A percentile compares a stretch with the other conserved stretches of the same genome.
These are phyloP conservation scores for Takifugu flavidus DNA, from an alignment of 2,113 vertebrate species.

Conservation along the genomic window DNA sequence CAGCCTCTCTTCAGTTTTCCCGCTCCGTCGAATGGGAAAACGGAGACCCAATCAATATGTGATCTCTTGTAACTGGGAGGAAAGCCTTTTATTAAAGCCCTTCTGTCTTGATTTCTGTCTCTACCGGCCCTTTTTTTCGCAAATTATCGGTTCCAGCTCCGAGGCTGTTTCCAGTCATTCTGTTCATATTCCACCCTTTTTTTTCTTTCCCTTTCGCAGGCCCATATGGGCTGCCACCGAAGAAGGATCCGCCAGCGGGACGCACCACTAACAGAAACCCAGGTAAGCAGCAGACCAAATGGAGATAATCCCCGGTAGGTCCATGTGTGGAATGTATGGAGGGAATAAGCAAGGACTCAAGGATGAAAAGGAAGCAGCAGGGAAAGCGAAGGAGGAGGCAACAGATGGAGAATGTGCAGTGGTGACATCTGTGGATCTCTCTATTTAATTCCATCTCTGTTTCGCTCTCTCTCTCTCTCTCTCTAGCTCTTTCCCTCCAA, in stretches of 20 bases:
- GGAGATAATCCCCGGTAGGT: slow-evolving; percentile 39
- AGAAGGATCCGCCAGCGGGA: slow-evolving; percentile 70
- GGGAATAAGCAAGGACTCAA: slow-evolving; percentile 36
- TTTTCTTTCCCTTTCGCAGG: slow-evolving; percentile 45
- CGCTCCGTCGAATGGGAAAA: slow-evolving; percentile 42
- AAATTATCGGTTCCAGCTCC: slow-evolving; percentile 18
- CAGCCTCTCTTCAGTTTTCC: slow-evolving; percentile 51
- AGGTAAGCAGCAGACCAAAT: slow-evolving; percentile 62
- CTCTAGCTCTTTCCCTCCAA: slow-evolving; percentile 51
- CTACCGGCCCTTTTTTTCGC: slow-evolving; percentile 13
- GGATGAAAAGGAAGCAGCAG: slow-evolving; percentile 37
- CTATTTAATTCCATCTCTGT: slow-evolving; percentile 68
- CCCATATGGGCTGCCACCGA: slow-evolving; percentile 74
- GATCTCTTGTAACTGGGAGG: slow-evolving; percentile 35
- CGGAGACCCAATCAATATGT: slow-evolving; percentile 42
- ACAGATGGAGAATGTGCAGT: slow-evolving; percentile 71
- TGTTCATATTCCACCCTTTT: slow-evolving; percentile 14
- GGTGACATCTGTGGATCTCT: slow-evolving; percentile 71
- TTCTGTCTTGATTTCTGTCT: slow-evolving; percentile 17
- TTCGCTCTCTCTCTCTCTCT: slow-evolving; percentile 32
- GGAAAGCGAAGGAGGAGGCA: slow-evolving; percentile 34
- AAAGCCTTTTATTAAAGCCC: slow-evolving; percentile 39
- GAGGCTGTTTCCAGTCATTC: slow-evolving; percentile 10
- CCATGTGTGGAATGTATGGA: slow-evolving; percentile 52
- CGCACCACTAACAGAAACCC: slow-evolving; percentile 73